phyloP scores from a whole-genome alignment of 2,113 vertebrate genomes.

The Coreoperca whiteheadi region DNA sequence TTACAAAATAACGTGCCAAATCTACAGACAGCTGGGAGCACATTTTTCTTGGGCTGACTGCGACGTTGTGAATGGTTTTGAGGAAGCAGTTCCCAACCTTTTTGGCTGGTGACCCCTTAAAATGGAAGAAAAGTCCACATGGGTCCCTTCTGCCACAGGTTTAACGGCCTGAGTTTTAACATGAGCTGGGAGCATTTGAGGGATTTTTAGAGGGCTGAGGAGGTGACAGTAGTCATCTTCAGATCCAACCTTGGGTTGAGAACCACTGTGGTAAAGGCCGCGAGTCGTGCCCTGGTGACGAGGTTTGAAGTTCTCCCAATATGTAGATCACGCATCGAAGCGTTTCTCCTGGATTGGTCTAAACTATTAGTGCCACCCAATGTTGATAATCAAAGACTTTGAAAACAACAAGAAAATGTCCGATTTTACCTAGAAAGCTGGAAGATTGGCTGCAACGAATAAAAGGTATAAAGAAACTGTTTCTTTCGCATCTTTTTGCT shows the following conservation, averaged over 20 bases:
- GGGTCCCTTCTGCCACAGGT: too few species aligned
- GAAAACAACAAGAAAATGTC: not conserved
- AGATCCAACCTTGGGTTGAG: too few species aligned
- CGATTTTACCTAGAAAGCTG: too few species aligned
- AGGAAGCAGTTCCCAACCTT: not conserved
- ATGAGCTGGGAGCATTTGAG: not conserved
- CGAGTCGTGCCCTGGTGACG: too few species aligned
- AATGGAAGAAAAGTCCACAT: not conserved
- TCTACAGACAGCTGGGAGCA: not conserved
- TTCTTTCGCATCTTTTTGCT: not conserved
- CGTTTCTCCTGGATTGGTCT: not conserved
- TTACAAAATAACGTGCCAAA: not conserved
- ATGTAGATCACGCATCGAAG: not conserved
- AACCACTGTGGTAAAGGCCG: too few species aligned
- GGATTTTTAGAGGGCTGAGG: not conserved
- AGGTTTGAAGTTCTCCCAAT: too few species aligned
- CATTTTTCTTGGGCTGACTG: not conserved
- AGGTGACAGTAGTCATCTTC: not conserved
- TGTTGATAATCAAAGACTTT: not conserved
- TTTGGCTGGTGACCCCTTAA: not conserved
- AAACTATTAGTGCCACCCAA: too few species aligned
- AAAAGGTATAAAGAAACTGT: too few species aligned
- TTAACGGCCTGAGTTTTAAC: too few species aligned
- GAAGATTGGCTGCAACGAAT: too few species aligned
- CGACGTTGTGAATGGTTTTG: not conserved